These are phyloP conservation scores for Felis catus DNA, from an alignment of 2,113 vertebrate species.

Conservation along the genomic window F.catus_Fca126_mat1.0 CM031421.1:83092501-83093000, in stretches of 20 bases:
- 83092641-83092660: too few relatives aligned
- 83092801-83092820: neutral
- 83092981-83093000: neutral
- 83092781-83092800: neutral
- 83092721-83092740: neutral
- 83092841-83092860: neutral
- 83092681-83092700: neutral
- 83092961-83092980: neutral
- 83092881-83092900: neutral
- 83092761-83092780: neutral
- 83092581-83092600: too few relatives aligned
- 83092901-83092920: neutral
- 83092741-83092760: neutral
- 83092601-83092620: too few relatives aligned
- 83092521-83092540: too few relatives aligned
- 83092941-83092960: neutral
- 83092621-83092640: too few relatives aligned
- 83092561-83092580: too few relatives aligned
- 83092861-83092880: neutral
- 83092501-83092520: too few relatives aligned
- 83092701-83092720: neutral
- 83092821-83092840: neutral
- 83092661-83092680: slow-evolving; percentile 1
- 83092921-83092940: neutral
- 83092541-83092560: too few relatives aligned